These are phyloP conservation scores for Dysidea cf. avara DNA, from an alignment of 37 sponge, comb jelly and placozoan species.

Conservation along the genomic window DNA sequence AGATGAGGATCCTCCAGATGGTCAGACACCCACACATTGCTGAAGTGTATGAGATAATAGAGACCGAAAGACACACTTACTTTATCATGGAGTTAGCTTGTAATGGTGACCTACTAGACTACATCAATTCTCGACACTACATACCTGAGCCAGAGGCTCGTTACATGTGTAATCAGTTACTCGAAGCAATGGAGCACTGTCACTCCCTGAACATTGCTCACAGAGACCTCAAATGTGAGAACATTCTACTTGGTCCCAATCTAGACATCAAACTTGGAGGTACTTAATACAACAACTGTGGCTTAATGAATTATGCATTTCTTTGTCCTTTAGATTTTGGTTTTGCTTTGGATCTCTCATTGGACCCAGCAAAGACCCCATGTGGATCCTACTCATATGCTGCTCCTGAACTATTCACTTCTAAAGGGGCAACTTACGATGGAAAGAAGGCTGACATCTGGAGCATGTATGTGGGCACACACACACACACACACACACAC, in stretches of 20 bases:
- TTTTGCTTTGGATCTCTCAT: constrained; percentile 52
- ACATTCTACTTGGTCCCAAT: constrained; percentile 69
- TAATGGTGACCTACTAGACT: constrained; percentile 92
- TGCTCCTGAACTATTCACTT: constrained; percentile 81
- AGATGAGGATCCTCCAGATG: constrained; percentile 69
- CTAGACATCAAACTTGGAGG: constrained; percentile 83
- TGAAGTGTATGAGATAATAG: constrained; percentile 59
- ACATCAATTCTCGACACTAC: constrained; percentile 70
- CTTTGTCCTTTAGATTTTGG: constrained; percentile 80
- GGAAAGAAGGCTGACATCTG: constrained; percentile 81
- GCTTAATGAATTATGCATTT: too few species aligned
- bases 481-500: too few species aligned
- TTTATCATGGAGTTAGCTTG: constrained; percentile 87
- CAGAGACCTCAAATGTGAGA: constrained; percentile 94
- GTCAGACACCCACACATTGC: constrained; percentile 66
- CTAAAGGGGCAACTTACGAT: constrained; percentile 66
- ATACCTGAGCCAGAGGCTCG: constrained; percentile 81
- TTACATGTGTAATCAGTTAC: constrained; percentile 55
- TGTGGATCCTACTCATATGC: constrained; percentile 96
- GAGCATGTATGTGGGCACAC: too few species aligned
- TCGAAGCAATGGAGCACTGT: constrained; percentile 58
- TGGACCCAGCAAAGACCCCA: constrained; percentile 56
- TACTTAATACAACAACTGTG: neutral
- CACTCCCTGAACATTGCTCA: constrained; percentile 69
- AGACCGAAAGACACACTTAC: constrained; percentile 70